Conservation (phyloP, 2,113 vertebrate genomes). For the Melanostigma gelatinosum region DNA sequence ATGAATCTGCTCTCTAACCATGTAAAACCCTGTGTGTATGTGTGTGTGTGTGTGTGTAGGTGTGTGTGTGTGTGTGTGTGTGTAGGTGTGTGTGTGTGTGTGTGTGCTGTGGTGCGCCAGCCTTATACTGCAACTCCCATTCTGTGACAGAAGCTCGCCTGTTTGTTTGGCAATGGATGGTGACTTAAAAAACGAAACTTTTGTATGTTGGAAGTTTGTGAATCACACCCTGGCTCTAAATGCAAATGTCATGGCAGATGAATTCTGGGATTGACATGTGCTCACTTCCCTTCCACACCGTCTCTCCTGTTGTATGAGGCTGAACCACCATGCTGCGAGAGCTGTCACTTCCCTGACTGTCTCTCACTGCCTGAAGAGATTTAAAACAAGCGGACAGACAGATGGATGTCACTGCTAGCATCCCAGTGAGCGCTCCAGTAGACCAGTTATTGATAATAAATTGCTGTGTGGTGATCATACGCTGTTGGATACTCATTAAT, state of each 20-base stretch:
- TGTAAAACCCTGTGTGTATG: neutral
- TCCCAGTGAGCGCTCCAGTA: slow-evolving; percentile 32
- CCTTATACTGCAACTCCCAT: slow-evolving; percentile 8
- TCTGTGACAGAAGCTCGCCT: slow-evolving; percentile 43
- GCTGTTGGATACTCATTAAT: slow-evolving; percentile 50
- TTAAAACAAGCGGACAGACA: slow-evolving; percentile 61
- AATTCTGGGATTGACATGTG: slow-evolving; percentile 39
- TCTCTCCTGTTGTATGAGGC: slow-evolving; percentile 10
- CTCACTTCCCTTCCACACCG: slow-evolving; percentile 3
- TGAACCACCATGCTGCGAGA: slow-evolving; percentile 40
- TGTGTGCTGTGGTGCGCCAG: neutral
- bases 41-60: too few relatives aligned
- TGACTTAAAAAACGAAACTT: slow-evolving; percentile 4
- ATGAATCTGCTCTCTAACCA: neutral
- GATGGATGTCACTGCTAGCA: slow-evolving; percentile 60
- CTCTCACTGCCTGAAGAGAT: slow-evolving; percentile 51
- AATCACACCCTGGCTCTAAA: neutral
- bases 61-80: neutral
- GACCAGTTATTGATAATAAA: slow-evolving; percentile 55
- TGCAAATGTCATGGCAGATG: slow-evolving; percentile 38
- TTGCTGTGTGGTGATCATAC: slow-evolving; percentile 32
- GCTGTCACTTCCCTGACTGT: slow-evolving; percentile 53
- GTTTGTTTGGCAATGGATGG: slow-evolving; percentile 24
- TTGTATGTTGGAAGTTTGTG: neutral
- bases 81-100: too few relatives aligned